Evolutionary conservation across 2,888 invertebrate genomes (phyloP).

Genomic region (Leptopterna dolabrata): DNA sequence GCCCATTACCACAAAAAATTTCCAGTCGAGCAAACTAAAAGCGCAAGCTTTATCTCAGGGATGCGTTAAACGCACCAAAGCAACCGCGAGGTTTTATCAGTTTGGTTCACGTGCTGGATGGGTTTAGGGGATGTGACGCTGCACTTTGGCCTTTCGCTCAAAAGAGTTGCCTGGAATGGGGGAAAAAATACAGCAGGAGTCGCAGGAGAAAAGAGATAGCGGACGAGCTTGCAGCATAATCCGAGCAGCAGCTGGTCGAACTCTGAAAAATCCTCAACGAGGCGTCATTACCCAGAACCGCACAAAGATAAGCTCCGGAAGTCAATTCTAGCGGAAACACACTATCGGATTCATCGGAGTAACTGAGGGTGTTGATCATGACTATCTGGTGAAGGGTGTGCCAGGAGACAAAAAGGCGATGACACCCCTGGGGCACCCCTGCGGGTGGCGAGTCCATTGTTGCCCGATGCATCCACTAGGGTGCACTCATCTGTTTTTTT

Average conservation of each 20-base stretch:
- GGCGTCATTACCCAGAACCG: conserved; percentile 20
- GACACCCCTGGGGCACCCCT: conserved; percentile 6
- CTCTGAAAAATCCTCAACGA: conserved; percentile 2
- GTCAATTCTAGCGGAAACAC: conserved; percentile 53
- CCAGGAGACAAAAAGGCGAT: not conserved
- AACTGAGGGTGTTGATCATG: conserved; percentile 38
- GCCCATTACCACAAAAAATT: conserved; percentile 35
- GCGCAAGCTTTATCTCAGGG: conserved; percentile 26
- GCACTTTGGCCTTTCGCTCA: conserved; percentile 35
- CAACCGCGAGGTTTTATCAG: conserved; percentile 37
- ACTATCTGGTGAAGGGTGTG: not conserved
- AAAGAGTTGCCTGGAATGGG: not conserved
- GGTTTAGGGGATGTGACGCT: not conserved
- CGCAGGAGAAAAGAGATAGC: not conserved
- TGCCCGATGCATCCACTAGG: conserved; percentile 42
- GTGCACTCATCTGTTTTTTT: conserved; percentile 38
- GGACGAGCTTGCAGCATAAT: conserved; percentile 15
- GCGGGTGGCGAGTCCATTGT: conserved; percentile 34
- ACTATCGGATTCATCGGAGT: conserved; percentile 41
- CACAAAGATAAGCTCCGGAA: conserved; percentile 36
- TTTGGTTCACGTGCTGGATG: not conserved
- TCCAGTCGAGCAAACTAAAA: conserved; percentile 41
- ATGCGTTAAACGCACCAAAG: conserved; percentile 28
- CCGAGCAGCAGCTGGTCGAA: conserved; percentile 24
- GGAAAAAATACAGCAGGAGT: not conserved